phyloP scores from a whole-genome alignment of 2,797 vertebrate genomes.

The Danio aesculapii region DNA sequence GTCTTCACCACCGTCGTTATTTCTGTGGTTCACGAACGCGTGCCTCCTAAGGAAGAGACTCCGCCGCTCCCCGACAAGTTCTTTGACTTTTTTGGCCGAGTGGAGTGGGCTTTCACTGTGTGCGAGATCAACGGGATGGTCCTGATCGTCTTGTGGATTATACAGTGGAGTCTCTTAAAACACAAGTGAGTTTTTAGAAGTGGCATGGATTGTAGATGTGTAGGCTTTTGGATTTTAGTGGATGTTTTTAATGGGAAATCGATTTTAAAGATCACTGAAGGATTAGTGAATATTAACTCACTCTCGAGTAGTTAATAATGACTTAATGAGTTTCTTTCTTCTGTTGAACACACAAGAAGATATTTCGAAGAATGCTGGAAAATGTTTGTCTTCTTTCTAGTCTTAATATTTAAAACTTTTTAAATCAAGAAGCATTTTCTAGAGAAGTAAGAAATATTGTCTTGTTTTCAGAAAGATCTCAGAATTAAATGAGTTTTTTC shows the following conservation, averaged over 20 bases:
- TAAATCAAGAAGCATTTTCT: too few species aligned
- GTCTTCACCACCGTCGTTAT: slow-evolving; percentile 88
- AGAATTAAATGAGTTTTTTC: too few species aligned
- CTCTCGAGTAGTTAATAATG: too few species aligned
- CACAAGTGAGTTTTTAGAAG: slow-evolving; percentile 77
- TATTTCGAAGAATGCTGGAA: too few species aligned
- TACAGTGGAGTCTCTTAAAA: slow-evolving; percentile 88
- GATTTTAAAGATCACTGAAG: too few species aligned
- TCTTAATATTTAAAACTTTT: too few species aligned
- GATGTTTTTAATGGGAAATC: neutral
- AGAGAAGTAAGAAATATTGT: too few species aligned
- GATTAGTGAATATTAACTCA: too few species aligned
- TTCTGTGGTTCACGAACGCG: slow-evolving; percentile 90
- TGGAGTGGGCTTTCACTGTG: slow-evolving; percentile 90
- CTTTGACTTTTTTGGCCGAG: slow-evolving; percentile 89
- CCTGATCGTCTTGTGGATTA: slow-evolving; percentile 85
- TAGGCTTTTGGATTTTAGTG: neutral
- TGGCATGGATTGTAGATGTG: neutral
- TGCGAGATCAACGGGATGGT: slow-evolving; percentile 90
- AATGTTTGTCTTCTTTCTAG: too few species aligned
- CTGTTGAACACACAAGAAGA: too few species aligned
- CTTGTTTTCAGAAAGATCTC: too few species aligned
- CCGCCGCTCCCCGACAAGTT: slow-evolving; percentile 90
- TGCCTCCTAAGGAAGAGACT: slow-evolving; percentile 88
- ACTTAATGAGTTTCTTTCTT: too few species aligned